phyloP scores from a whole-genome alignment of 2,797 vertebrate genomes.

The Enoplosus armatus region DNA sequence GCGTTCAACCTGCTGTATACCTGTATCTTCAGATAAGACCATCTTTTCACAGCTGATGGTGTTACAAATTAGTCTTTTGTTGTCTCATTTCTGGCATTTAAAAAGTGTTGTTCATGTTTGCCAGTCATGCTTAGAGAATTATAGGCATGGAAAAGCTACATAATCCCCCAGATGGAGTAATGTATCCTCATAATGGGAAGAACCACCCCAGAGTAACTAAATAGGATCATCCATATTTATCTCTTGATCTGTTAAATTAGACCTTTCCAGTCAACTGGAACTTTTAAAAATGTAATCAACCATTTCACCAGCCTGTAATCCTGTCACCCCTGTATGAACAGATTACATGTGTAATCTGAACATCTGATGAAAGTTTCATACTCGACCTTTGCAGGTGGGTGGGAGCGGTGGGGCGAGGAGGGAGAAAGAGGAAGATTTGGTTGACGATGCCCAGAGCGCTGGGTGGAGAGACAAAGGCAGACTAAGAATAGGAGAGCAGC shows the following conservation, averaged over 20 bases:
- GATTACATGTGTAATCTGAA: slow-evolving; percentile 57
- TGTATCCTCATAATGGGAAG: slow-evolving; percentile 12
- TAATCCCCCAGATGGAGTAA: not conserved
- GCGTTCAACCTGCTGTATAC: not conserved
- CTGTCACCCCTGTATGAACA: slow-evolving; percentile 6
- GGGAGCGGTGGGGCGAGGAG: not conserved
- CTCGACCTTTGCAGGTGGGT: slow-evolving; percentile 6
- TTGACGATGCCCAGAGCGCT: not conserved
- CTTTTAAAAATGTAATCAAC: slow-evolving; percentile 45
- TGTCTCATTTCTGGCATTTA: slow-evolving; percentile 11
- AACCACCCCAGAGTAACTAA: not conserved
- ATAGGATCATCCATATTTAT: slow-evolving; percentile 24
- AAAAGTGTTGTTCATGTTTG: not conserved
- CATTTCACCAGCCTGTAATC: slow-evolving; percentile 34
- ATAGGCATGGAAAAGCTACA: slow-evolving; percentile 4
- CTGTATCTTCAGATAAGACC: not conserved
- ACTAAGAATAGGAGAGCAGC: slow-evolving; percentile 10
- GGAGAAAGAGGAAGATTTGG: not conserved
- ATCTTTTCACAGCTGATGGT: not conserved
- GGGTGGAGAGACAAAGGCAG: slow-evolving; percentile 12
- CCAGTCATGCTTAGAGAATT: not conserved
- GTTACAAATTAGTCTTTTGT: not conserved
- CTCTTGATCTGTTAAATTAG: slow-evolving; percentile 15
- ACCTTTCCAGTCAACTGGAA: slow-evolving; percentile 13
- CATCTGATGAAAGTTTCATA: slow-evolving; percentile 43